Base-by-base conservation (phyloP, 2,113 vertebrate genomes). In the Dromaius novaehollandiae region DNA sequence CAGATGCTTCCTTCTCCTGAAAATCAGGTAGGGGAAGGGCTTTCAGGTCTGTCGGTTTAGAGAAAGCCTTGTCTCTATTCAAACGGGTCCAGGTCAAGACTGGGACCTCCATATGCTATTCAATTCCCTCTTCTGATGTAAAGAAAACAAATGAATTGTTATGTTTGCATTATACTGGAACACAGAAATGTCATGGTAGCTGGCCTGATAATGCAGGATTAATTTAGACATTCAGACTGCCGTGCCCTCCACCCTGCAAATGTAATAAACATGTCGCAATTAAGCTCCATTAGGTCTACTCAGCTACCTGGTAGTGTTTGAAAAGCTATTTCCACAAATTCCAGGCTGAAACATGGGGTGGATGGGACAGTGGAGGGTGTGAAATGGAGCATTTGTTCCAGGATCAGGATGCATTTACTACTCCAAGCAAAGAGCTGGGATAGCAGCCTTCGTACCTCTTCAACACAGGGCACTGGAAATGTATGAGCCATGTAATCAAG, bases 251-350 rank as follows among this genome's bases (percentile, higher is more conserved):
- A 61, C 38, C 81, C 86, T 79, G 81, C 46, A 93, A 90, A 90
- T 87, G 75, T 86, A 86, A 96, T 73, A 95, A 96, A 89, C 80
- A 50, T 84, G 92, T 58, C 20, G 69, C 92, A 94, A 92, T 95
- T 95, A 93, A 92, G 56, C 13, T 94, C 83, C 74, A 84, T 92
- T 90, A 95, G 80, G 36, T 92, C 82, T 93, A n/a, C 77, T 90
- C 90, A 63, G n/a, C 74, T 93, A 92, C 68, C 77, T 90, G 82
- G 61, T 92, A 90, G 70, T 1, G 0, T 94, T 71, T 85, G 86
- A 76, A 91, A 92, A 82, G 48, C 15, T 82, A 24, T 90, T 94
- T 92, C 61, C 20, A 58, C 69, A 89, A 86, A 90, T 90, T 86
- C 69, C 42, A 85, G 69, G 64, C 83, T 90, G 56, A 95, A 85